These are phyloP conservation scores for Papilio glaucus DNA, from an alignment of 1,140 invertebrate genomes.

Conservation along the genomic window DNA sequence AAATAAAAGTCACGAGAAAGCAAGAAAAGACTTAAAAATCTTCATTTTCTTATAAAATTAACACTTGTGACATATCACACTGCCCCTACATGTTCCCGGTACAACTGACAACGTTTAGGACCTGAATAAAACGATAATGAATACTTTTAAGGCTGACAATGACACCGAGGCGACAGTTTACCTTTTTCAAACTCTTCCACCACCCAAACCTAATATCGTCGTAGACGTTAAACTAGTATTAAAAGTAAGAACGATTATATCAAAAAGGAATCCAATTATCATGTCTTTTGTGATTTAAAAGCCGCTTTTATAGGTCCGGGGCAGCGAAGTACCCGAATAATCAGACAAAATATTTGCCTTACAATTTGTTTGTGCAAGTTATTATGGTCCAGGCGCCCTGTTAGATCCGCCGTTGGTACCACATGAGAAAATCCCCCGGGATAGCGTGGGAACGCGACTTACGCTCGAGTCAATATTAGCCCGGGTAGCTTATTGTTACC, in stretches of 20 bases:
- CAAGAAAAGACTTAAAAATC: neutral
- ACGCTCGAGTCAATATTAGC: slow-evolving; percentile 75
- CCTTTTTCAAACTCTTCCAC: slow-evolving; percentile 32
- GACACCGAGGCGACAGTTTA: slow-evolving; percentile 3
- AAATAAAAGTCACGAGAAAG: neutral
- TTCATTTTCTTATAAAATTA: slow-evolving; percentile 20
- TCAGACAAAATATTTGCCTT: slow-evolving; percentile 70
- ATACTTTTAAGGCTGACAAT: slow-evolving; percentile 36
- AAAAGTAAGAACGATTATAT: slow-evolving; percentile 60
- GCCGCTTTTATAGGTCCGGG: slow-evolving; percentile 61
- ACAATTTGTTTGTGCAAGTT: slow-evolving; percentile 72
- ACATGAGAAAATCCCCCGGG: slow-evolving; percentile 71
- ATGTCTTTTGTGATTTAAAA: slow-evolving; percentile 75
- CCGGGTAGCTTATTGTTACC: slow-evolving; percentile 62
- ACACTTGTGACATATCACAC: slow-evolving; percentile 18
- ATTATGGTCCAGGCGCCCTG: slow-evolving; percentile 68
- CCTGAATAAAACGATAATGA: slow-evolving; percentile 14
- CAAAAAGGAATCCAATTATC: slow-evolving; percentile 75
- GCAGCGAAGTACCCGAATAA: slow-evolving; percentile 60
- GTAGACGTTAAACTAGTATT: slow-evolving; percentile 63
- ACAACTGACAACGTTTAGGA: slow-evolving; percentile 23
- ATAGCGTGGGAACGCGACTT: slow-evolving; percentile 73
- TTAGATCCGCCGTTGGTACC: slow-evolving; percentile 56
- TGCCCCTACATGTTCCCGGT: neutral
- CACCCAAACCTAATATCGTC: slow-evolving; percentile 41